Evolutionary conservation across 2,797 vertebrate genomes (phyloP).

Genomic region (Tachyglossus aculeatus): DNA sequence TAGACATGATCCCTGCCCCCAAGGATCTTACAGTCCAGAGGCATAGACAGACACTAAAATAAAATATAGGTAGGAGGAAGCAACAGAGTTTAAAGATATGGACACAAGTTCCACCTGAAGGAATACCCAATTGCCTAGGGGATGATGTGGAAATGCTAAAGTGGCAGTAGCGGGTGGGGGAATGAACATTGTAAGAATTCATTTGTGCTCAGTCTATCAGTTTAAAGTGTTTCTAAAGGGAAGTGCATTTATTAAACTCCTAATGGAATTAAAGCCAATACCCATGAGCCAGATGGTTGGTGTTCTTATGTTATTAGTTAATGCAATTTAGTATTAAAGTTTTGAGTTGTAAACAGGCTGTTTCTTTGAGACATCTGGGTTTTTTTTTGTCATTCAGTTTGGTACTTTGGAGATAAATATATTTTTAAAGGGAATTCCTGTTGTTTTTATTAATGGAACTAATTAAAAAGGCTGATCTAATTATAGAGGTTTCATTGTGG

Average conservation of each 20-base stretch:
- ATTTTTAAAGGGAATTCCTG: slow-evolving; percentile 31
- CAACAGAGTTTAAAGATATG: no score
- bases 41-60: no score
- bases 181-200: neutral
- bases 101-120: no score
- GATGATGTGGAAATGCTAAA: no score
- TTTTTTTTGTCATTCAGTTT: neutral
- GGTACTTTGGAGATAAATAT: slow-evolving; percentile 8
- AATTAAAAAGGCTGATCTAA: slow-evolving; percentile 43
- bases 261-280: slow-evolving; percentile 76
- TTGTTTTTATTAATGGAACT: slow-evolving; percentile 34
- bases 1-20: no score
- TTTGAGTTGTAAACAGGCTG: slow-evolving; percentile 39
- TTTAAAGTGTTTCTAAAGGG: slow-evolving; percentile 57
- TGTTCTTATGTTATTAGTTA: slow-evolving; percentile 54
- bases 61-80: no score
- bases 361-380: slow-evolving; percentile 33
- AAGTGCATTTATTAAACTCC: slow-evolving; percentile 69
- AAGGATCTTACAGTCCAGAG: no score
- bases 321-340: slow-evolving; percentile 48
- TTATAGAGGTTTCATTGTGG: slow-evolving; percentile 10
- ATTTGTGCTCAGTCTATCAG: neutral
- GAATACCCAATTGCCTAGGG: no score
- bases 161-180: no score
- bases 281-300: slow-evolving; percentile 64